Evolutionary conservation across 2,797 vertebrate species (phyloP).

Genomic region (Gastrophryne carolinensis): DNA sequence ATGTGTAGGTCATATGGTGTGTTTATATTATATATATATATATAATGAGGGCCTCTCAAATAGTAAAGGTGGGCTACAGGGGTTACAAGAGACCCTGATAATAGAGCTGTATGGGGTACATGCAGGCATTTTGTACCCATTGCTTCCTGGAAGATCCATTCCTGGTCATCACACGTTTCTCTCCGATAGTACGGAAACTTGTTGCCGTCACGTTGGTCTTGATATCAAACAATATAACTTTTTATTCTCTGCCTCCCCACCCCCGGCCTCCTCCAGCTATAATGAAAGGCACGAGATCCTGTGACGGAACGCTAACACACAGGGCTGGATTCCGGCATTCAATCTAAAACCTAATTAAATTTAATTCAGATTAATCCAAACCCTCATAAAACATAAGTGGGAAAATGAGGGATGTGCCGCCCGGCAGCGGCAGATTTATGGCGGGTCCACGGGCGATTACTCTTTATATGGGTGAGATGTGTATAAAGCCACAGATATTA

Average conservation of each 20-base stretch:
- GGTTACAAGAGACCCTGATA: too few species aligned
- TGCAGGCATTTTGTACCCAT: too few species aligned
- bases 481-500: slow-evolving; percentile 16
- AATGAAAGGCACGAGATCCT: slow-evolving; percentile 18
- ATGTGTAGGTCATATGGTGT: too few species aligned
- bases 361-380: slow-evolving; percentile 49
- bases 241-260: neutral
- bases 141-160: too few species aligned
- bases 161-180: too few species aligned
- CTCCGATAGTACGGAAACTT: too few species aligned
- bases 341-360: slow-evolving; percentile 48
- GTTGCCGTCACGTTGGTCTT: neutral
- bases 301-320: slow-evolving; percentile 17
- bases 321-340: slow-evolving; percentile 2
- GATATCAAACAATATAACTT: neutral
- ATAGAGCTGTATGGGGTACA: too few species aligned
- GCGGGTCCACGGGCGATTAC: slow-evolving; percentile 28
- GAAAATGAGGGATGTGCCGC: slow-evolving; percentile 13
- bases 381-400: slow-evolving; percentile 44
- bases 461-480: slow-evolving; percentile 36
- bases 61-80: too few species aligned
- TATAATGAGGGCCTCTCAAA: too few species aligned
- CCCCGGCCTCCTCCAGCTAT: neutral
- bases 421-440: slow-evolving; percentile 23
- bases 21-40: too few species aligned